Base-by-base conservation (phyloP, 2,888 invertebrate genomes). In the Microdon myrmicae region DNA sequence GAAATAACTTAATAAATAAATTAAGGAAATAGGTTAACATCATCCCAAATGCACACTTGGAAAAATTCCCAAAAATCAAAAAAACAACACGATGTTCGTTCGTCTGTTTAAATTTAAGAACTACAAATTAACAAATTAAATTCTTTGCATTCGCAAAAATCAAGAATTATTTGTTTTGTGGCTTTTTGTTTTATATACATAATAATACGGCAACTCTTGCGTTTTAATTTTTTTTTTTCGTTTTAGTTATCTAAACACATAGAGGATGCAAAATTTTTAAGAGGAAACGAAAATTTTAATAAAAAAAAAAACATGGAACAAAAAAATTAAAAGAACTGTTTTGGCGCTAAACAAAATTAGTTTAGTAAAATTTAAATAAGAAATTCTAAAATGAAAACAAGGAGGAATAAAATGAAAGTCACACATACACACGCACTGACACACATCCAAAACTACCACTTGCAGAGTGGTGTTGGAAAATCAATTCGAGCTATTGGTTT, bases 181-280 rank as follows among this genome's bases (percentile, higher is more conserved):
- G n/a, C n/a, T n/a, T n/a, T n/a, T 19, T 29, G 39, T 34, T 37
- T 23, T 19, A 22, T 12, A 22, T 25, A 19, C 20, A 38, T 55
- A 67, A 28, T 51, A 68, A 68, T 59, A 53, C 59, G 58, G 67
- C 53, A 41, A 59, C 45, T 48, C 56, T 35, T 47, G 22, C 22
- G 38, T 43, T 39, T 23, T 44, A 13, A 9, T 39, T 48, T 48
- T 38, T 28, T 29, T 48, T 56, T 31, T 56, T 12, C 60, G 19
- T 17, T 39, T 25, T 19, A 53, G 54, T 58, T 54, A 37, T 61
- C 58, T 58, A 68, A 61, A 67, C 61, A 66, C 48, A 66, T 59
- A 61, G 48, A 48, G 64, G 64, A 64, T 55, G 61, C 55, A 61
- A 55, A 64, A 55, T 29, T 61, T 61, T n/a, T n/a, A n/a, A n/a